Conservation (phyloP, 2,113 vertebrate species). For the Scalopus aquaticus region DNA sequence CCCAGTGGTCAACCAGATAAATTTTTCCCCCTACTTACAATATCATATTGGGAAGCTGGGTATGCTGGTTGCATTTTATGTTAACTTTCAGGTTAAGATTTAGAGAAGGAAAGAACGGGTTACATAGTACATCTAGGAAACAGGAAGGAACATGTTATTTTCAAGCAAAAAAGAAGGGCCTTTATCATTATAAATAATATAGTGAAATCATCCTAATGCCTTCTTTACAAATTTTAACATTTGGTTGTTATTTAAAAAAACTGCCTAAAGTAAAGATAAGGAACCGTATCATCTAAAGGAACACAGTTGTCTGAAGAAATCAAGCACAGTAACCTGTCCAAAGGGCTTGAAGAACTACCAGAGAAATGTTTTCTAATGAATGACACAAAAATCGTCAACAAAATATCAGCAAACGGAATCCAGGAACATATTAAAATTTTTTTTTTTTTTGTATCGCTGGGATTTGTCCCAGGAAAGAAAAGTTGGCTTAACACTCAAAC, state of each 20-base stretch:
- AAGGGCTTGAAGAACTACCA: neutral
- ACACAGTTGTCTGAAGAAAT: neutral
- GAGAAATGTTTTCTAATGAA: neutral
- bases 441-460: too few relatives aligned
- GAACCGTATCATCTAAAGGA: neutral
- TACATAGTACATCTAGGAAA: neutral
- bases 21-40: neutral
- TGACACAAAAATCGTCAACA: neutral
- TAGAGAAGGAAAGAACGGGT: neutral
- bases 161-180: neutral
- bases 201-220: neutral
- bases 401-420: slow-evolving; percentile 1
- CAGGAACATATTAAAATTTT: slow-evolving; percentile 22
- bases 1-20: neutral
- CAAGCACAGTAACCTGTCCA: neutral
- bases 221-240: slow-evolving; percentile 10
- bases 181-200: neutral
- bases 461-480: neutral
- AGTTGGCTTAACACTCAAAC: neutral
- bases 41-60: neutral
- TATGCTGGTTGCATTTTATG: neutral
- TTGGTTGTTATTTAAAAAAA: neutral
- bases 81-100: neutral
- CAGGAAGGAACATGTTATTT: neutral
- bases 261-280: neutral